phyloP scores from a whole-genome alignment of 2,113 vertebrate species.

The Piprites chloris region DNA sequence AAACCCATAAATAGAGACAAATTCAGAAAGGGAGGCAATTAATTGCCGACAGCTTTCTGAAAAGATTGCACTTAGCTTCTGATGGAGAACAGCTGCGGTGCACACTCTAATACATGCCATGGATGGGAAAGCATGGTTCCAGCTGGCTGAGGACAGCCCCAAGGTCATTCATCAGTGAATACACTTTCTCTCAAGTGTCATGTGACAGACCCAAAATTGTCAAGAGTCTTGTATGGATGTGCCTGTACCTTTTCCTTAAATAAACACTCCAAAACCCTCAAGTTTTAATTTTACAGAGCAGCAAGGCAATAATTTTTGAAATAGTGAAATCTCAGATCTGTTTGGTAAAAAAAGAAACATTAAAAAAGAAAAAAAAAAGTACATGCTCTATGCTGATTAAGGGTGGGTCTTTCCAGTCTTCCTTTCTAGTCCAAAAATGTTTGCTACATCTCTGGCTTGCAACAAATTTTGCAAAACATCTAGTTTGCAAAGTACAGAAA shows the following conservation, averaged over 20 bases:
- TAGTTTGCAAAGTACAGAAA: no score
- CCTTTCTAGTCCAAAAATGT: neutral
- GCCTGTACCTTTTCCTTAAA: neutral
- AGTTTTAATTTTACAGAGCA: neutral
- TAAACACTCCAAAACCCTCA: neutral
- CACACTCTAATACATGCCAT: conserved; percentile 26
- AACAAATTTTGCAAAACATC: neutral
- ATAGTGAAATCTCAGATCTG: neutral
- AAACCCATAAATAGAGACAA: conserved; percentile 38
- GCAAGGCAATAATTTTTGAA: neutral
- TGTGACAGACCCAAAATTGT: neutral
- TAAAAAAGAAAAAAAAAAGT: neutral
- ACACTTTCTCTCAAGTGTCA: neutral
- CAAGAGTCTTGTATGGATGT: neutral
- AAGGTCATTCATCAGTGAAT: conserved; percentile 49
- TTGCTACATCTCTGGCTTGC: neutral
- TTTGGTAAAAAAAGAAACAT: neutral
- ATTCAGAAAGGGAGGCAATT: conserved; percentile 41
- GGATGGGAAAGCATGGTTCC: conserved; percentile 52
- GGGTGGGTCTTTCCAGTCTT: neutral
- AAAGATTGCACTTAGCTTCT: conserved; percentile 47
- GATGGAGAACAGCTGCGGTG: conserved; percentile 57
- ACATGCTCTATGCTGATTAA: neutral
- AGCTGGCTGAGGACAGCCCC: conserved; percentile 54
- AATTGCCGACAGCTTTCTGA: conserved; percentile 53